Evolutionary conservation across 2,113 vertebrate species (phyloP).

Genomic region (Anser brachyrhynchus): DNA sequence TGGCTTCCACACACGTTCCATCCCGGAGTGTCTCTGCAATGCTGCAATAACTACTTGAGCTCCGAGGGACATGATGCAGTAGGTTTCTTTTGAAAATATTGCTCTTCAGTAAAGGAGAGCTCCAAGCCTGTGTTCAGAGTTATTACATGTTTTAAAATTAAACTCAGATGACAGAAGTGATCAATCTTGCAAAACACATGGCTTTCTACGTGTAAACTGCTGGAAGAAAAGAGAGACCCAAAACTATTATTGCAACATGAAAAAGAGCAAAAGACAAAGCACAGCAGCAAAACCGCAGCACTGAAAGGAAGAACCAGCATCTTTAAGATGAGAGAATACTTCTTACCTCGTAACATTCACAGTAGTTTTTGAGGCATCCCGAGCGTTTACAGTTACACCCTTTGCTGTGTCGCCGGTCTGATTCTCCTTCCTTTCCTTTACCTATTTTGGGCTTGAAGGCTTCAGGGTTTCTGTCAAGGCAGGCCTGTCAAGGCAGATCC

Average conservation of each 20-base stretch:
- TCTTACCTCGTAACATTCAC: constrained; percentile 95
- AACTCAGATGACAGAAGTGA: not conserved
- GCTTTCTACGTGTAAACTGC: not conserved
- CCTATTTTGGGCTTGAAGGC: constrained; percentile 99
- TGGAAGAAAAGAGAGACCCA: not conserved
- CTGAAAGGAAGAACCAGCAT: not conserved
- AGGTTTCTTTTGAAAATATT: not conserved
- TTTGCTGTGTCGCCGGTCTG: constrained; percentile 95
- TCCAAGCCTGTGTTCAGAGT: not conserved
- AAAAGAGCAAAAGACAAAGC: not conserved
- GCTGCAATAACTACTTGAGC: not conserved
- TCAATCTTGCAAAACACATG: not conserved
- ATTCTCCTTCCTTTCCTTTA: constrained; percentile 97
- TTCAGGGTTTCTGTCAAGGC: constrained; percentile 96
- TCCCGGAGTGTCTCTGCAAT: not conserved
- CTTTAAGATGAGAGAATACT: not conserved
- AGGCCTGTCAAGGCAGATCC: constrained; percentile 83
- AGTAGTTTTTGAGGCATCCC: constrained; percentile 98
- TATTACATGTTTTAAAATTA: not conserved
- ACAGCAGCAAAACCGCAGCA: not conserved
- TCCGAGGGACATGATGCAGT: not conserved
- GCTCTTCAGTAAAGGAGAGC: not conserved
- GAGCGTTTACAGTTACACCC: constrained; percentile 98
- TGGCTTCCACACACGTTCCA: not conserved
- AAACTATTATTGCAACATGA: not conserved